Conservation (phyloP, 2,113 vertebrate genomes). For the Gadus chalcogrammus region DNA sequence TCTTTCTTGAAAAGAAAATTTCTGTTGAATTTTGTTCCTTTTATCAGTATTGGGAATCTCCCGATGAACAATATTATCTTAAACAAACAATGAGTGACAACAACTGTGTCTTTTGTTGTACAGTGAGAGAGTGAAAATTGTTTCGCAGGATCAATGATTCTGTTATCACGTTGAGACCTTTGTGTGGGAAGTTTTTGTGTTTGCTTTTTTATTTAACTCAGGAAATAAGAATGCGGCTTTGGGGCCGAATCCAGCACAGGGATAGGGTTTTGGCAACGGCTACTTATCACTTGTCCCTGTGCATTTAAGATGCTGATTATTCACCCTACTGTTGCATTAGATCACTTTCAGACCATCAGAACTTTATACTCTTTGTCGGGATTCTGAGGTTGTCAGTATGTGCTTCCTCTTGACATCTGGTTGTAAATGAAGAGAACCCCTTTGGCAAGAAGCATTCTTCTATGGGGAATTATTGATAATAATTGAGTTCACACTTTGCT, state of each 20-base stretch:
- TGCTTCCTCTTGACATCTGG: too few relatives aligned
- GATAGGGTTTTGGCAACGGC: constrained; percentile 30
- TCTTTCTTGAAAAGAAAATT: neutral
- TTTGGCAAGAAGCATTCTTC: too few relatives aligned
- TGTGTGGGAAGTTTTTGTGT: constrained; percentile 37
- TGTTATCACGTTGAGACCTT: constrained; percentile 55
- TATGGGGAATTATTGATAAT: too few relatives aligned
- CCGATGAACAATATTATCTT: constrained; percentile 51
- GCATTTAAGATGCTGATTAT: too few relatives aligned
- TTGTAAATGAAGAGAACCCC: too few relatives aligned
- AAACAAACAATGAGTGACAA: constrained; percentile 43
- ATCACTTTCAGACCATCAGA: too few relatives aligned
- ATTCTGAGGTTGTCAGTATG: too few relatives aligned
- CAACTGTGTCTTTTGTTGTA: constrained; percentile 52
- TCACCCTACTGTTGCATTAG: too few relatives aligned
- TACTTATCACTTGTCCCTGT: too few relatives aligned
- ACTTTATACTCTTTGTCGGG: too few relatives aligned
- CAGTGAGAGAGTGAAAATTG: constrained; percentile 49
- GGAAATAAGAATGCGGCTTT: constrained; percentile 36
- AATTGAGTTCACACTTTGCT: too few relatives aligned
- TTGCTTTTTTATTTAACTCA: constrained; percentile 40
- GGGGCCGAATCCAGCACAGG: constrained; percentile 36
- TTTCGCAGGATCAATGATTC: constrained; percentile 60
- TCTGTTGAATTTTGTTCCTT: constrained; percentile 5
- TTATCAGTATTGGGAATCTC: constrained; percentile 15